A percentile compares a stretch with the other conserved stretches of the same genome.
Conservation (phyloP, 2,113 vertebrate species). For the Mobula birostris region DNA sequence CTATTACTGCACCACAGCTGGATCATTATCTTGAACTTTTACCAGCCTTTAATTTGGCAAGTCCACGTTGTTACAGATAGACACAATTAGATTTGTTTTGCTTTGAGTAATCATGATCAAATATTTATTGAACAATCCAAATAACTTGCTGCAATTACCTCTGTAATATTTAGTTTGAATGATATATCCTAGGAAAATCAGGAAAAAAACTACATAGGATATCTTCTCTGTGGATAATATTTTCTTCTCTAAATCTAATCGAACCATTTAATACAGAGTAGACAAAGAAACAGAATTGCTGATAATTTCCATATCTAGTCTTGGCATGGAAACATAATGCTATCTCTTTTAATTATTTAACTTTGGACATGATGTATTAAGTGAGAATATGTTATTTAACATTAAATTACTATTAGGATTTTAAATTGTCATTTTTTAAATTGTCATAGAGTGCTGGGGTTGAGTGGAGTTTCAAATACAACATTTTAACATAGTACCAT, state of each 20-base stretch:
- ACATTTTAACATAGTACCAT: too few species aligned
- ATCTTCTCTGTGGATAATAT: not conserved
- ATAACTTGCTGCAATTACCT: not conserved
- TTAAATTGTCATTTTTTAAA: not conserved
- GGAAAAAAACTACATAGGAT: not conserved
- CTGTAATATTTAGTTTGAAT: slow-evolving; percentile 11
- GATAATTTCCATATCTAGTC: not conserved
- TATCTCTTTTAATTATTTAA: not conserved
- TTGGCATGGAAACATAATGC: not conserved
- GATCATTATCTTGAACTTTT: not conserved
- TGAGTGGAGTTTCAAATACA: not conserved
- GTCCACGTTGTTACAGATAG: not conserved
- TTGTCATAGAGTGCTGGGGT: not conserved
- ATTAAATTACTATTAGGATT: not conserved
- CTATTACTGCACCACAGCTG: not conserved
- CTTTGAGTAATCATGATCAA: not conserved
- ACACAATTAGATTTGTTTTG: not conserved
- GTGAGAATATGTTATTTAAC: not conserved
- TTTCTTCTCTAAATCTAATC: not conserved
- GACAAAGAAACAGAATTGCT: not conserved
- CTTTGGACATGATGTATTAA: not conserved
- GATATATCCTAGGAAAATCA: not conserved
- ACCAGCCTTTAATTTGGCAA: not conserved
- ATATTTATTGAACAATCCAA: not conserved
- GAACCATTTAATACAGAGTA: not conserved